Evolutionary conservation across 2,888 invertebrate genomes (phyloP).

Genomic region (Adelphocoris suturalis): DNA sequence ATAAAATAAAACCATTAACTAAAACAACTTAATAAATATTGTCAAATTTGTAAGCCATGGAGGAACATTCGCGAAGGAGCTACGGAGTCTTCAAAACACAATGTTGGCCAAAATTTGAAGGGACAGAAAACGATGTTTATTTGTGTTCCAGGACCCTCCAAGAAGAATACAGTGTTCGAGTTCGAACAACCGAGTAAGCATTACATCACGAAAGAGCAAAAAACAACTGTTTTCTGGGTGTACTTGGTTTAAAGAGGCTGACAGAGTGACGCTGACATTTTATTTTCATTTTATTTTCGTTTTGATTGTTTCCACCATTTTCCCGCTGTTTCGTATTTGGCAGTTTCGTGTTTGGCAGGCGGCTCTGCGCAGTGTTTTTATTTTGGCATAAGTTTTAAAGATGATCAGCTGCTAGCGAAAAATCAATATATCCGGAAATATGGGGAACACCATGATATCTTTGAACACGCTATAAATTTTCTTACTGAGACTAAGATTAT

Average conservation of each 20-base stretch:
- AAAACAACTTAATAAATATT: background rate
- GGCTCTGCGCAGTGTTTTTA: background rate
- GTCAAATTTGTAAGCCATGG: too few species aligned
- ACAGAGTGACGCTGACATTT: constrained; percentile 62
- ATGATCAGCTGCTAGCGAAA: background rate
- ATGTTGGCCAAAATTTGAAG: constrained; percentile 34
- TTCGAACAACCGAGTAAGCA: constrained; percentile 91
- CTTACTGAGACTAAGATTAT: too few species aligned
- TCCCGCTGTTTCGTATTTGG: background rate
- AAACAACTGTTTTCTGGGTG: constrained; percentile 28
- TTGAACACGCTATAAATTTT: too few species aligned
- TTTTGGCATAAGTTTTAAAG: background rate
- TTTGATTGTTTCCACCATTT: background rate
- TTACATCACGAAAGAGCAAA: constrained; percentile 53
- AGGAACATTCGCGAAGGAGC: background rate
- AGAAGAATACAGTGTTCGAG: constrained; percentile 91
- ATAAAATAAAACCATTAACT: background rate
- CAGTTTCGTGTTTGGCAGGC: background rate
- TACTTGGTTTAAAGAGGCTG: constrained; percentile 63
- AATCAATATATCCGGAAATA: too few species aligned
- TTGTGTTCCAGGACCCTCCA: constrained; percentile 83
- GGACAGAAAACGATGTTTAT: constrained; percentile 63
- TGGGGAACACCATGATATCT: too few species aligned
- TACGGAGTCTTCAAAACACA: background rate
- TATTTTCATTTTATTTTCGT: background rate